phyloP scores from a whole-genome alignment of 2,888 invertebrate species.

The Eumacrocentrus americanus region DNA sequence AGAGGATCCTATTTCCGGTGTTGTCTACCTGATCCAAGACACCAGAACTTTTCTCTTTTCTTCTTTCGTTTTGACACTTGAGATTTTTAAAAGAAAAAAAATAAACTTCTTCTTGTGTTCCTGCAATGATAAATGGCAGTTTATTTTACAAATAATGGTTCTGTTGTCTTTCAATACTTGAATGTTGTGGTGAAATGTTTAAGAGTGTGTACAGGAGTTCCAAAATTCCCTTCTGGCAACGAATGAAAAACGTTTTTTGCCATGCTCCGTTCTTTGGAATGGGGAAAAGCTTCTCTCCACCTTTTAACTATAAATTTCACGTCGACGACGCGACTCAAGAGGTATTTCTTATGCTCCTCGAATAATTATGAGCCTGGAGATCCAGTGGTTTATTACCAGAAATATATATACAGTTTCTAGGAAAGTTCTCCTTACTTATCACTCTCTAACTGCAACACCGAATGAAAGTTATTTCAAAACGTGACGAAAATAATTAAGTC shows the following conservation, averaged over 20 bases:
- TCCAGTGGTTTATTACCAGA: background rate
- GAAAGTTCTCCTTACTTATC: background rate
- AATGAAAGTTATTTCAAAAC: background rate
- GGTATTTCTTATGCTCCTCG: slow-evolving; percentile 8
- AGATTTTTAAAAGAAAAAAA: background rate
- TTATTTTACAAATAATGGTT: background rate
- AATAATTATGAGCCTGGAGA: slow-evolving; percentile 5
- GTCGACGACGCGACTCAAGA: background rate
- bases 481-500: too few relatives aligned
- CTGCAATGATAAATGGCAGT: background rate
- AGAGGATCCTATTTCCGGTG: slow-evolving; percentile 27
- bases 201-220: background rate
- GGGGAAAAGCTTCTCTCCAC: background rate
- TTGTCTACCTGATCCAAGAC: slow-evolving; percentile 15
- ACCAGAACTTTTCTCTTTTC: background rate
- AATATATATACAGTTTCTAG: background rate
- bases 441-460: background rate
- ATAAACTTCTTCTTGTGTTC: too few relatives aligned
- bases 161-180: background rate
- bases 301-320: background rate
- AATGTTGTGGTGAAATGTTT: background rate
- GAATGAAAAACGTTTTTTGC: background rate
- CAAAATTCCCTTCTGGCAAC: background rate
- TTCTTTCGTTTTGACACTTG: too few relatives aligned
- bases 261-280: background rate